Evolutionary conservation across 2,113 vertebrate species (phyloP).

Genomic region (Chaenogobius annularis): DNA sequence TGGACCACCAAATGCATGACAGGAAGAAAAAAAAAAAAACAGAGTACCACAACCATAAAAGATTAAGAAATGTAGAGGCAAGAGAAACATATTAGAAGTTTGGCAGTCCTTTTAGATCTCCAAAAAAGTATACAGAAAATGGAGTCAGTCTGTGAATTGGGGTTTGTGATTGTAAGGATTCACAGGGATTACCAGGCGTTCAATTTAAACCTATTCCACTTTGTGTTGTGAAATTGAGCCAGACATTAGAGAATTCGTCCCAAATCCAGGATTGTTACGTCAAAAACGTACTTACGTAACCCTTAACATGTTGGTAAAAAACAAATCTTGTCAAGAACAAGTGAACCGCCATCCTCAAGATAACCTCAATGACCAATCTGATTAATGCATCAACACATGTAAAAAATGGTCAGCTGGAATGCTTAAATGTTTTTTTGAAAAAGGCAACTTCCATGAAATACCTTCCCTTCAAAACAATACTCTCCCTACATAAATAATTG

Average conservation of each 20-base stretch:
- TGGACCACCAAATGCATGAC: conserved; percentile 49
- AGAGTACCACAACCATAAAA: conserved; percentile 36
- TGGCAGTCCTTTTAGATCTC: conserved; percentile 40
- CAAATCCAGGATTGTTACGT: conserved; percentile 40
- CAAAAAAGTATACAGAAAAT: conserved; percentile 43
- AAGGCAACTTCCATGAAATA: too few species aligned
- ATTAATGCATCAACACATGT: too few species aligned
- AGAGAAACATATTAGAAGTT: conserved; percentile 38
- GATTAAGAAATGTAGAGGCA: conserved; percentile 23
- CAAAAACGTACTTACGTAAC: conserved; percentile 26
- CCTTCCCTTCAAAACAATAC: too few species aligned
- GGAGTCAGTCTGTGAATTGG: conserved; percentile 43
- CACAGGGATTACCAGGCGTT: conserved; percentile 43
- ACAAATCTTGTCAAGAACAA: conserved; percentile 35
- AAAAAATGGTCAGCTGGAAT: too few species aligned
- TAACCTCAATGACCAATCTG: too few species aligned
- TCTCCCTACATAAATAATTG: too few species aligned
- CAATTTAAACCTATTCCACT: conserved; percentile 39
- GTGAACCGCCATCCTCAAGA: conserved; percentile 14
- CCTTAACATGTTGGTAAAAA: conserved; percentile 28
- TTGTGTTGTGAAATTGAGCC: conserved; percentile 47
- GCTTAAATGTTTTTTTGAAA: too few species aligned
- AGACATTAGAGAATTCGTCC: conserved; percentile 20
- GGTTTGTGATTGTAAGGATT: conserved; percentile 55
- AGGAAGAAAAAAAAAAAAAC: conserved; percentile 21